phyloP scores from a whole-genome alignment of 2,797 vertebrate genomes.

The Arctocebus calabarensis region DNA sequence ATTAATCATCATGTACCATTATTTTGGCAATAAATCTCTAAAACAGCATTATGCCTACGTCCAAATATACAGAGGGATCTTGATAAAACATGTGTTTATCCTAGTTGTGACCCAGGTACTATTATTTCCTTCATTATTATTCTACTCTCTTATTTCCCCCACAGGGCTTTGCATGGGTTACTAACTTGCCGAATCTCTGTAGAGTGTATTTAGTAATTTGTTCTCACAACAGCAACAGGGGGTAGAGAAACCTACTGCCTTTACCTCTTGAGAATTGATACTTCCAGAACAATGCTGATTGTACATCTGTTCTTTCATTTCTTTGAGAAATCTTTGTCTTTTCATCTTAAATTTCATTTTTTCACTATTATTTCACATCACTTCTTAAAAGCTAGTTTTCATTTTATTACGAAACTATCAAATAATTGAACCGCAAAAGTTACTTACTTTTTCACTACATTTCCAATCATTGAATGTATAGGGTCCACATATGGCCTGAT shows the following conservation, averaged over 20 bases:
- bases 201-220: background rate
- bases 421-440: background rate
- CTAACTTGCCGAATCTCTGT: background rate
- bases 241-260: background rate
- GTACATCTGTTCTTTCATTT: conserved; percentile 25
- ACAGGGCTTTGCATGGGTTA: conserved; percentile 31
- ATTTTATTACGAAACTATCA: background rate
- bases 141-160: background rate
- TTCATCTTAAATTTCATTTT: background rate
- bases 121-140: background rate
- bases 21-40: background rate
- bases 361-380: background rate
- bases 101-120: background rate
- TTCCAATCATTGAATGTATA: background rate
- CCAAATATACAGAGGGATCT: background rate
- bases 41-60: background rate
- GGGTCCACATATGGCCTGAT: background rate
- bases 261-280: background rate
- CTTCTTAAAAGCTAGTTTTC: background rate
- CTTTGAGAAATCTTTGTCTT: background rate
- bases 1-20: background rate
- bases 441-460: background rate
- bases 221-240: conserved; percentile 38
- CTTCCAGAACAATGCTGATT: background rate
- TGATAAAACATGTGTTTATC: background rate